Evolutionary conservation across 2,113 vertebrate species (phyloP).

Genomic region (Antennarius striatus): DNA sequence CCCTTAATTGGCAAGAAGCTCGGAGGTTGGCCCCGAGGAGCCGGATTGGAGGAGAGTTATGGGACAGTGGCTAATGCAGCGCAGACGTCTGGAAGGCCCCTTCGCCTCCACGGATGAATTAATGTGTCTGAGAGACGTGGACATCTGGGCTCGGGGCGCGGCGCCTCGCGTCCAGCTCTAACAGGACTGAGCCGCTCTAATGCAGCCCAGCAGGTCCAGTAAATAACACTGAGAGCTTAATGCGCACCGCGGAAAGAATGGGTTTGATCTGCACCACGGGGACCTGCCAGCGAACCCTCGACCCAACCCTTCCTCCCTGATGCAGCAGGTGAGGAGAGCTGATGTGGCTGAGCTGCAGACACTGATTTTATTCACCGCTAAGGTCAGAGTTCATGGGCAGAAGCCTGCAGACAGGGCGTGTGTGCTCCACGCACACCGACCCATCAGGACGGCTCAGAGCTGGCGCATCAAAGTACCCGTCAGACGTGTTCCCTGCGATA

Average conservation of each 20-base stretch:
- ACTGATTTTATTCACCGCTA: too few species aligned
- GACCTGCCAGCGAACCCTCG: slow-evolving; percentile 1
- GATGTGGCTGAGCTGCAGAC: too few species aligned
- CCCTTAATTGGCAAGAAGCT: slow-evolving; percentile 67
- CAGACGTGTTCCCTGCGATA: slow-evolving; percentile 20
- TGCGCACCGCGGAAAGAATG: slow-evolving; percentile 14
- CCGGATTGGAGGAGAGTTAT: slow-evolving; percentile 62
- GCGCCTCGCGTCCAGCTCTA: slow-evolving; percentile 43
- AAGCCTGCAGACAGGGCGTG: too few species aligned
- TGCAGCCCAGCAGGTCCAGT: slow-evolving; percentile 44
- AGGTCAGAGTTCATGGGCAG: too few species aligned
- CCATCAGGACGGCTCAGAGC: background rate
- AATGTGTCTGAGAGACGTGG: slow-evolving; percentile 49
- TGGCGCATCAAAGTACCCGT: slow-evolving; percentile 37
- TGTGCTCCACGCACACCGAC: too few species aligned
- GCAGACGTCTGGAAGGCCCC: slow-evolving; percentile 54
- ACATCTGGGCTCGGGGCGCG: slow-evolving; percentile 37
- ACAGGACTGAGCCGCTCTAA: slow-evolving; percentile 36
- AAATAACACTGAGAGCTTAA: slow-evolving; percentile 39
- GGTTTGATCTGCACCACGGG: slow-evolving; percentile 19
- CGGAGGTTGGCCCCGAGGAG: slow-evolving; percentile 60
- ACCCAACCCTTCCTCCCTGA: too few species aligned
- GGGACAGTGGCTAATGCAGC: slow-evolving; percentile 71
- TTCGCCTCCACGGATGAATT: slow-evolving; percentile 53
- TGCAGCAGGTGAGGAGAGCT: too few species aligned